Conservation (phyloP, 2,113 vertebrate genomes). For the Corydoras sp. region DNA sequence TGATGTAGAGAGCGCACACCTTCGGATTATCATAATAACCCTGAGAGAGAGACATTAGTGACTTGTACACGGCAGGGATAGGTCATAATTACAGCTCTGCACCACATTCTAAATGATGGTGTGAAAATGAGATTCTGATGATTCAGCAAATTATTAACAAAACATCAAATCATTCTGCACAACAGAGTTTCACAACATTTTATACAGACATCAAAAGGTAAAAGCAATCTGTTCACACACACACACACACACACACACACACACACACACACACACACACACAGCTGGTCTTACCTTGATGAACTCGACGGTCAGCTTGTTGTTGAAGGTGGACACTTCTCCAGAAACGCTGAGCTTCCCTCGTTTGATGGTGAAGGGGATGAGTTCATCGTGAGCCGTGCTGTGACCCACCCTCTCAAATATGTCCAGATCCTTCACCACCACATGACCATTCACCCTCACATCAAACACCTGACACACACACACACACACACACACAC, state of each 20-base stretch:
- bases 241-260: background rate
- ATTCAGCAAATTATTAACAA: no score
- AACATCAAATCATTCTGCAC: no score
- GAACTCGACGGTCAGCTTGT: slow-evolving; percentile 92
- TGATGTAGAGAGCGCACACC: slow-evolving; percentile 91
- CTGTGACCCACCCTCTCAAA: slow-evolving; percentile 97
- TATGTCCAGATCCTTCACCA: slow-evolving; percentile 97
- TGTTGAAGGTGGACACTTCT: slow-evolving; percentile 95
- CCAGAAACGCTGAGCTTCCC: slow-evolving; percentile 92
- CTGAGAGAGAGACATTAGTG: slow-evolving; percentile 55
- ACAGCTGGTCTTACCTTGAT: slow-evolving; percentile 79
- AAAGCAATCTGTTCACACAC: no score
- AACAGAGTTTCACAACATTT: no score
- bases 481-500: slow-evolving; percentile 8
- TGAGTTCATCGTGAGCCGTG: slow-evolving; percentile 92
- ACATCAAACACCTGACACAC: slow-evolving; percentile 88
- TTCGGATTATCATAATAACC: slow-evolving; percentile 99
- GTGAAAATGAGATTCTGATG: no score
- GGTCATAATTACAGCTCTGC: no score
- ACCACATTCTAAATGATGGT: no score
- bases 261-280: background rate
- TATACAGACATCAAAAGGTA: no score
- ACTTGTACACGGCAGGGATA: no score
- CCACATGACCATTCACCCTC: slow-evolving; percentile 87
- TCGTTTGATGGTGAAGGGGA: slow-evolving; percentile 84